Conservation (phyloP, 2,113 vertebrate genomes). For the Perca schrenkii region DNA sequence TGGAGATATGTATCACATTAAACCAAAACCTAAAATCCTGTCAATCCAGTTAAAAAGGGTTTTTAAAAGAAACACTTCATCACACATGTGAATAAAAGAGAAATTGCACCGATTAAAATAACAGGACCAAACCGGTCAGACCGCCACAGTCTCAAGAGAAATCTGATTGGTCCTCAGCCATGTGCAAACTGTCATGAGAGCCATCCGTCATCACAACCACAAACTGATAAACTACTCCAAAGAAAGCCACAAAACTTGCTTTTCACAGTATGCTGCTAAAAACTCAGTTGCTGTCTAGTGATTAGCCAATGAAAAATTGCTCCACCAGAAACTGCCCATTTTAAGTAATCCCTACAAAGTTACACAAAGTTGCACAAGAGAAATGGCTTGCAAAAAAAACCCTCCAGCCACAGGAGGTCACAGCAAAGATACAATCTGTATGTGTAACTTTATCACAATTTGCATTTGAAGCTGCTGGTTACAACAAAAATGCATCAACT, state of each 20-base stretch:
- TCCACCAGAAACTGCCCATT: background rate
- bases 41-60: background rate
- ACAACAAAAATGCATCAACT: background rate
- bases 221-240: background rate
- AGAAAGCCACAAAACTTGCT: background rate
- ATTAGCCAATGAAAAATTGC: constrained; percentile 26
- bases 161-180: background rate
- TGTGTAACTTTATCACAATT: background rate
- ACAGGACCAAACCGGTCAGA: background rate
- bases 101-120: background rate
- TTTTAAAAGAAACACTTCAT: no score
- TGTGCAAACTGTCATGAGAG: background rate
- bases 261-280: background rate
- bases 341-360: constrained; percentile 42
- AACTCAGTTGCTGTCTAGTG: background rate
- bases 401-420: background rate
- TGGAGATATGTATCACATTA: background rate
- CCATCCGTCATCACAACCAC: background rate
- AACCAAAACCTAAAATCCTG: background rate
- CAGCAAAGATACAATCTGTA: background rate
- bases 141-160: no score
- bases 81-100: no score
- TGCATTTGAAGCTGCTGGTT: background rate
- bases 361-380: constrained; percentile 38
- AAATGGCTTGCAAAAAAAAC: background rate